phyloP scores from a whole-genome alignment of 2,113 vertebrate species.

The Bagarius yarrelli region DNA sequence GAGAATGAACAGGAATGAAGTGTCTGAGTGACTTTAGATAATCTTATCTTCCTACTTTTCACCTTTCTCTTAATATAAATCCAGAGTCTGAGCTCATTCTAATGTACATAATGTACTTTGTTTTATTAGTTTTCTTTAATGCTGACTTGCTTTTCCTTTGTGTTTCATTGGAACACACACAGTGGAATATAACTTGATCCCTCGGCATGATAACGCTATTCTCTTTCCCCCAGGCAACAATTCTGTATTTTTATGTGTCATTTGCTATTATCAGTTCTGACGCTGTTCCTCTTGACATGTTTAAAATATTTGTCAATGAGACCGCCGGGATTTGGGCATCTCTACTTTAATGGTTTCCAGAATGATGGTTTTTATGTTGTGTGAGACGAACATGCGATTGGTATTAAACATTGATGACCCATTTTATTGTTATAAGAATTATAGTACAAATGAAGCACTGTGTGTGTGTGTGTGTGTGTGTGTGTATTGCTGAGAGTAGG shows the following conservation, averaged over 20 bases:
- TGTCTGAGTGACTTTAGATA: neutral
- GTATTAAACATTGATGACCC: neutral
- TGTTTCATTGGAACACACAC: neutral
- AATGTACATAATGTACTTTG: neutral
- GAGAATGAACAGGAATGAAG: neutral
- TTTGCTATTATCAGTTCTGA: constrained; percentile 17
- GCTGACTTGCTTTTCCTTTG: neutral
- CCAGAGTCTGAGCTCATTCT: neutral
- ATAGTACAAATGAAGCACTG: neutral
- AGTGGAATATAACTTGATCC: neutral
- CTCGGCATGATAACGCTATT: neutral
- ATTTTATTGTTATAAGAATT: neutral
- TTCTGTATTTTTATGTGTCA: neutral
- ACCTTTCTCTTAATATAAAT: neutral
- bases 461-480: too few relatives aligned
- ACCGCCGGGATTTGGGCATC: neutral
- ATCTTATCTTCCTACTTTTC: neutral
- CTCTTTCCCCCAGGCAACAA: constrained; percentile 8
- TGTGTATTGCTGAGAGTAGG: too few relatives aligned
- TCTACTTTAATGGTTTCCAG: neutral
- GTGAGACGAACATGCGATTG: neutral
- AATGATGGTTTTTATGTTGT: neutral
- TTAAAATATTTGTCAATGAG: constrained; percentile 7
- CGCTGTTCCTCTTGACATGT: neutral
- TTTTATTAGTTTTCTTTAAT: neutral